These are phyloP conservation scores for Elaphurus davidianus DNA, from an alignment of 2,113 vertebrate species.

Conservation along the genomic window DNA sequence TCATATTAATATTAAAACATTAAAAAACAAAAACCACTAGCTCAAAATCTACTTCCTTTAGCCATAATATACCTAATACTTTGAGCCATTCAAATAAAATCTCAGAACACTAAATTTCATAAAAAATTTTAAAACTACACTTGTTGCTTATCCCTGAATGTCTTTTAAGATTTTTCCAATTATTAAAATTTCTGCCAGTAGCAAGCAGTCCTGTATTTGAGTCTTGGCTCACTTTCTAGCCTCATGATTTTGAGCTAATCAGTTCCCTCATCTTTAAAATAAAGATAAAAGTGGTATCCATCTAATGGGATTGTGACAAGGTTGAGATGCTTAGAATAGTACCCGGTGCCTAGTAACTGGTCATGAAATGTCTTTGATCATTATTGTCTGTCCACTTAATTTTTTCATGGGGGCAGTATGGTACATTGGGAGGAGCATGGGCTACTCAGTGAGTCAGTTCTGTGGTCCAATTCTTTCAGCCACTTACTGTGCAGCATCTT, in stretches of 20 bases:
- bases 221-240: background rate
- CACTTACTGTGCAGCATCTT: background rate
- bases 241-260: background rate
- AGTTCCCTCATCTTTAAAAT: background rate
- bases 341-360: background rate
- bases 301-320: background rate
- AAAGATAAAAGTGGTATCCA: background rate
- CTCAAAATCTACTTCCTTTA: background rate
- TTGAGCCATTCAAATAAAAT: background rate
- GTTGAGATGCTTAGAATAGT: background rate
- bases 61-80: background rate
- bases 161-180: background rate
- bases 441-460: background rate
- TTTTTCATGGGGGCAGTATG: background rate
- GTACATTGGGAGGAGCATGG: background rate
- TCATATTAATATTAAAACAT: conserved; percentile 19
- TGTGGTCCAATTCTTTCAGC: background rate
- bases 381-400: background rate
- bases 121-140: background rate
- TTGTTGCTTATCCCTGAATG: background rate
- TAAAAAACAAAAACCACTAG: background rate
- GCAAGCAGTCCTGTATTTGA: background rate
- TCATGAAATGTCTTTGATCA: background rate
- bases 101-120: background rate
- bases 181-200: background rate